A percentile compares a stretch with the other conserved stretches of the same genome.
These are phyloP conservation scores for Darevskia nairensis DNA, from an alignment of 2,797 vertebrate genomes.

Conservation along the genomic window DNA sequence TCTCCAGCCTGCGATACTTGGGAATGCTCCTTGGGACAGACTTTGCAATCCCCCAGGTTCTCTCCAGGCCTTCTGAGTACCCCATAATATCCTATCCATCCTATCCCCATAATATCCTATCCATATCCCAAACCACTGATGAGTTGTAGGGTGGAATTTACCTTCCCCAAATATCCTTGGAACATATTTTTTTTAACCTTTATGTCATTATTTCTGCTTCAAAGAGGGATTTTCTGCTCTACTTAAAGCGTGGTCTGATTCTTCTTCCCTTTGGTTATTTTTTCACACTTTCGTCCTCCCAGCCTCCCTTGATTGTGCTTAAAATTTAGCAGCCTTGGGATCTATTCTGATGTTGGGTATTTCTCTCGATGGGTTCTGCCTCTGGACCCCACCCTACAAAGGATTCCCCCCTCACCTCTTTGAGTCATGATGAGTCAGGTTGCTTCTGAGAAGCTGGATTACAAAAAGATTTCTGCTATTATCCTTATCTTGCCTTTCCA, in stretches of 20 bases:
- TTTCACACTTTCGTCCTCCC: background rate
- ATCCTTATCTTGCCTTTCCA: background rate
- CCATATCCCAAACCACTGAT: background rate
- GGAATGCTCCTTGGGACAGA: background rate
- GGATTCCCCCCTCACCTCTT: background rate
- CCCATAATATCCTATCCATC: background rate
- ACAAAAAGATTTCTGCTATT: background rate
- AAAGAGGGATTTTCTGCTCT: slow-evolving; percentile 38
- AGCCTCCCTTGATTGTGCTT: background rate
- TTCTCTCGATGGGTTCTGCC: background rate
- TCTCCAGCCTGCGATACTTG: background rate
- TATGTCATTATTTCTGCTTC: slow-evolving; percentile 30
- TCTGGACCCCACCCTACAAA: background rate
- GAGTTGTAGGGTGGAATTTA: background rate
- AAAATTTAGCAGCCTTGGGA: background rate
- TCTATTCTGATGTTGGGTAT: background rate
- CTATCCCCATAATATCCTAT: background rate
- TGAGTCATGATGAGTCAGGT: background rate
- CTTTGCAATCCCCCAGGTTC: background rate
- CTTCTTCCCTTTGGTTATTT: background rate
- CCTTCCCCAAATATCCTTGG: background rate
- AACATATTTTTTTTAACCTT: slow-evolving; percentile 7
- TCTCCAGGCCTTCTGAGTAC: too few species aligned
- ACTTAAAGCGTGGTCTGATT: slow-evolving; percentile 5
- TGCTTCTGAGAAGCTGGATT: background rate